Conservation (phyloP, 2,113 vertebrate species). For the Symphodus melops region DNA sequence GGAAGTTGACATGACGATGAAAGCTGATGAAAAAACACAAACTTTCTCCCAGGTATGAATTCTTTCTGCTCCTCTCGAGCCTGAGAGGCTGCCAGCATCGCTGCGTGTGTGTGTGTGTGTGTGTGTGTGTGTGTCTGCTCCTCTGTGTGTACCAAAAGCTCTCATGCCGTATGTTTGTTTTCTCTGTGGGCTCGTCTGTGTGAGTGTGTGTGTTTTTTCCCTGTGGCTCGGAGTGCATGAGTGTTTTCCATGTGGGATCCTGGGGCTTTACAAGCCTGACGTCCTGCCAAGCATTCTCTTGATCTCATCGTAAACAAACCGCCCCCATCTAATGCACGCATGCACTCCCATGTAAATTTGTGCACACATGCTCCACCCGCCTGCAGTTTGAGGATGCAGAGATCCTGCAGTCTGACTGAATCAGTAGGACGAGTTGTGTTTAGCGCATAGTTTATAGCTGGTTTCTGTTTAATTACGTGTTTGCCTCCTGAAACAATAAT, state of each 20-base stretch:
- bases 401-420: constrained; percentile 18
- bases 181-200: constrained; percentile 20
- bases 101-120: background rate
- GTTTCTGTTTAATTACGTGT: constrained; percentile 67
- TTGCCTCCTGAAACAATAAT: constrained; percentile 70
- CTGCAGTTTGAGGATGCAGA: constrained; percentile 20
- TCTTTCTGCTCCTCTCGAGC: constrained; percentile 8
- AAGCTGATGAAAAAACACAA: constrained; percentile 32
- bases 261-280: constrained; percentile 65
- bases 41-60: constrained; percentile 34
- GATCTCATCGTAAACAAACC: constrained; percentile 69
- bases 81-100: background rate
- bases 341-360: constrained; percentile 5
- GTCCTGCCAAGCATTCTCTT: constrained; percentile 70
- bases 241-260: constrained; percentile 64
- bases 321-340: constrained; percentile 34
- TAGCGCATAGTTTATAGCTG: constrained; percentile 54
- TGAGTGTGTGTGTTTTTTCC: constrained; percentile 36
- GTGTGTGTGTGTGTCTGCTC: background rate
- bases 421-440: constrained; percentile 54
- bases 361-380: background rate
- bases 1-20: constrained; percentile 15
- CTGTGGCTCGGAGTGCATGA: constrained; percentile 17
- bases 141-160: constrained; percentile 14
- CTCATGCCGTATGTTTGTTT: constrained; percentile 42